Evolutionary conservation across 2,888 invertebrate species (phyloP), one percentile per base, ranked within the genome.

Genomic region (Leptarthrus brevirostris): DNA sequence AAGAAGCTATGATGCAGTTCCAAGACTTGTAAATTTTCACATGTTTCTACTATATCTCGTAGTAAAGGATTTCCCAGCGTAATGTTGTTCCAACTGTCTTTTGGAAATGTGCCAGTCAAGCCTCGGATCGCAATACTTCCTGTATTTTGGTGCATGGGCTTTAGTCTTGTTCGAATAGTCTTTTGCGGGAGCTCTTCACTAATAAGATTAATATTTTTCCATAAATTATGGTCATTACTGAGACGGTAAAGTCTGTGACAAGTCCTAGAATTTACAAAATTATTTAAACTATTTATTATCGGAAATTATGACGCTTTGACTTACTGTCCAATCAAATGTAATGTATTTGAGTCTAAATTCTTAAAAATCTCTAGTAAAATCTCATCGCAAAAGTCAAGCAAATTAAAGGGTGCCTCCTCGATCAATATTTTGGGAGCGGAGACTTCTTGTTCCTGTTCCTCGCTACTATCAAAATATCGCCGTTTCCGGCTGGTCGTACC

Each of bases 331-430:
- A 85, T 74, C 1, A 81, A 80, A 75, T 82, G 72, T 36, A 84
- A 78, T 4, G 83, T 78, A 71, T 81, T 80, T 2, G 83, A 79
- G 76, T 85, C 84, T 73, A 85, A 76, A 80, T 82, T 78, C 70
- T 81, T 82, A 12, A 85, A 81, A 66, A 85, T 84, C 76, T 85
- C 83, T 66, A 81, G 80, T 0, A 85, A 79, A 34, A 85, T 74
- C 75, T 85, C 85, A 78, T 85, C 83, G 73, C 84, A 81, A 56
- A 85, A 80, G 24, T 78, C 78, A 14, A 80, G 78, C 71, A 84
- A 74, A 18, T 76, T 75, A 54, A 71, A 73, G 3, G 77, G 54
- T 6, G 73, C 47, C n/a, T 78, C 73, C 36, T 78, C 74, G 14
- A 75, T 73, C 6, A 76, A 71, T 40, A 78, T 72, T 64, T 79